Conservation (phyloP, 2,888 invertebrate species). For the Tiliacea citrago region DNA sequence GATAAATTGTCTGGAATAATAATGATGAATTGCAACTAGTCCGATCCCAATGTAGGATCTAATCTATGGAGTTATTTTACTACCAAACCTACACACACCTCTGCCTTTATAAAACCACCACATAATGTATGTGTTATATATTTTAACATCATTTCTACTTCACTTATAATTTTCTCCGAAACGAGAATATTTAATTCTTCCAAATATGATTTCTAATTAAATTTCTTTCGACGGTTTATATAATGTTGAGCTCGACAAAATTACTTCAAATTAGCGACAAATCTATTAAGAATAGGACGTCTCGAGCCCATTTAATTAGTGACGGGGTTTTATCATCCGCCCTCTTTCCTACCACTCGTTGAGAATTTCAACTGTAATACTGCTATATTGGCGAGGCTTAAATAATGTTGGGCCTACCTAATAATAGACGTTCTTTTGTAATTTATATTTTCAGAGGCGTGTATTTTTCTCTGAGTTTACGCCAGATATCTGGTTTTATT, state of each 20-base stretch:
- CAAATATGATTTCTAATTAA: constrained; percentile 70
- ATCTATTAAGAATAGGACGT: constrained; percentile 88
- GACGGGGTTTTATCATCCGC: constrained; percentile 88
- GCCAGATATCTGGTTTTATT: constrained; percentile 66
- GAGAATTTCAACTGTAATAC: constrained; percentile 84
- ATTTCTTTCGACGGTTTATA: constrained; percentile 81
- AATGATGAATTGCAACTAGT: constrained; percentile 91
- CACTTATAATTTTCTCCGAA: constrained; percentile 37
- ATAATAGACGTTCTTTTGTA: constrained; percentile 74
- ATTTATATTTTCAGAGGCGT: constrained; percentile 59
- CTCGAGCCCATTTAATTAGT: constrained; percentile 89
- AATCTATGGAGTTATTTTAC: constrained; percentile 84
- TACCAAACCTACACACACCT: constrained; percentile 62
- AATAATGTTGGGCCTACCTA: constrained; percentile 82
- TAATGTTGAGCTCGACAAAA: constrained; percentile 79
- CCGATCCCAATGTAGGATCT: constrained; percentile 84
- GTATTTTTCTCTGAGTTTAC: constrained; percentile 57
- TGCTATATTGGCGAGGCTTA: constrained; percentile 85
- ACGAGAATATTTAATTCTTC: constrained; percentile 56
- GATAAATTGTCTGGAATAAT: constrained; percentile 91
- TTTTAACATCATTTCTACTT: constrained; percentile 31
- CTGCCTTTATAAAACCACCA: constrained; percentile 35
- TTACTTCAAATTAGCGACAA: constrained; percentile 88
- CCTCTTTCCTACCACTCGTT: constrained; percentile 84
- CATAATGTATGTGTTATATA: constrained; percentile 2